These are phyloP conservation scores for Pachyrhynchus sulphureomaculatus DNA, from an alignment of 1,140 invertebrate species.

Conservation along the genomic window DNA sequence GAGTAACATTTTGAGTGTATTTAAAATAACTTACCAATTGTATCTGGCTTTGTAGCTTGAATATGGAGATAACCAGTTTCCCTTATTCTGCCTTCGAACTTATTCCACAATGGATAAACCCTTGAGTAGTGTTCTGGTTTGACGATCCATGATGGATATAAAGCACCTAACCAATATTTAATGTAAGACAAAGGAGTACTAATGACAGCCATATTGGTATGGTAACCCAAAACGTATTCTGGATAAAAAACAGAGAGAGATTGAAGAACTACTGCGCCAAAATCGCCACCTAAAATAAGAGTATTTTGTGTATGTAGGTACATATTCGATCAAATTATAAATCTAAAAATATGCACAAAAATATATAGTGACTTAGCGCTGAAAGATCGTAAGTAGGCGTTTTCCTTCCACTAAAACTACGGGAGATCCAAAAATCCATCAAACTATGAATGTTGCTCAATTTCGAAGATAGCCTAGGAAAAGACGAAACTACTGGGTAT, in stretches of 20 bases:
- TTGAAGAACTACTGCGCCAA: constrained; percentile 66
- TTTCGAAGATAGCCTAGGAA: too few species aligned
- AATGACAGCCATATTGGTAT: constrained; percentile 65
- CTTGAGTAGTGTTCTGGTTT: constrained; percentile 57
- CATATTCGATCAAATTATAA: too few species aligned
- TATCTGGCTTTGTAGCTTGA: constrained; percentile 89
- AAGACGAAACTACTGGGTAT: too few species aligned
- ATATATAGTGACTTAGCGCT: too few species aligned
- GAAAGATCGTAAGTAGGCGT: too few species aligned
- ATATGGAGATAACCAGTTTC: constrained; percentile 82
- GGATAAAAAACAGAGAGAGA: constrained; percentile 69
- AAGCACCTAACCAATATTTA: constrained; percentile 57
- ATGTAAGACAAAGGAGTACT: constrained; percentile 50
- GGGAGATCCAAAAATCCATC: too few species aligned
- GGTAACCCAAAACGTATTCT: constrained; percentile 66
- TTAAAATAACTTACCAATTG: constrained; percentile 70
- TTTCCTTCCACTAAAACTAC: too few species aligned
- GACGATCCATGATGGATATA: constrained; percentile 60
- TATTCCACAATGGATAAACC: constrained; percentile 63
- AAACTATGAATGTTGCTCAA: too few species aligned
- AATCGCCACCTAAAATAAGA: constrained; percentile 76
- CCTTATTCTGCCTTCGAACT: constrained; percentile 56
- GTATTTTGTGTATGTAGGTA: too few species aligned
- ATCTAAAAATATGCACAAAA: too few species aligned
- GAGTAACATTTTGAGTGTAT: too few species aligned